phyloP scores from a whole-genome alignment of 1,140 invertebrate species.

The Heterodera carotae region DNA sequence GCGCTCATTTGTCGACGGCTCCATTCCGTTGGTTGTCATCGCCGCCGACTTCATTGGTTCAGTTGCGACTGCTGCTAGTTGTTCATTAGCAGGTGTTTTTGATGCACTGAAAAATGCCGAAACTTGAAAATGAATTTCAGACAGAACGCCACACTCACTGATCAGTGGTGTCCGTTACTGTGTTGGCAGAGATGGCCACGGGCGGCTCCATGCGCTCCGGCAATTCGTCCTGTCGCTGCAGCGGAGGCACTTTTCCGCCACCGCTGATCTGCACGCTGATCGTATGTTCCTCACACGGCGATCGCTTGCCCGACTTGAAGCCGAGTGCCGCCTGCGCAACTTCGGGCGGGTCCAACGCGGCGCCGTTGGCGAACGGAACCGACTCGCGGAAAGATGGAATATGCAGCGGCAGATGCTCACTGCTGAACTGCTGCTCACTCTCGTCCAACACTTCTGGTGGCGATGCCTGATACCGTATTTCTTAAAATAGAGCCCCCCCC shows the following conservation, averaged over 20 bases:
- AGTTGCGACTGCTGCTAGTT: conserved; percentile 38
- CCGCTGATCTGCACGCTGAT: conserved; percentile 53
- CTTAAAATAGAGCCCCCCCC: conserved; percentile 23
- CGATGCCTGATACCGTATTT: conserved; percentile 26
- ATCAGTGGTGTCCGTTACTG: conserved; percentile 17
- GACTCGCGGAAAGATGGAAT: conserved; percentile 46
- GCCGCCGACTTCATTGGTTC: conserved; percentile 26
- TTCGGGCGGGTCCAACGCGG: conserved; percentile 29
- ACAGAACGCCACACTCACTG: too few relatives aligned
- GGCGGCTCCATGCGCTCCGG: not conserved
- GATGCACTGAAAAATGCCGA: not conserved
- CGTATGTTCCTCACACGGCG: conserved; percentile 54
- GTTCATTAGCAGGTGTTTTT: not conserved
- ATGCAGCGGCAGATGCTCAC: conserved; percentile 49
- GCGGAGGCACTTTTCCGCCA: conserved; percentile 17
- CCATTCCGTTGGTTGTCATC: not conserved
- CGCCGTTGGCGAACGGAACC: conserved; percentile 16
- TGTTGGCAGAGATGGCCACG: not conserved
- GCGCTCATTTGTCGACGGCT: not conserved
- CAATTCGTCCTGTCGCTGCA: conserved; percentile 23
- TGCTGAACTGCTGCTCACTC: conserved; percentile 33
- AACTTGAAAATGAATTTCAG: too few relatives aligned
- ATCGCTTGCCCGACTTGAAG: conserved; percentile 53
- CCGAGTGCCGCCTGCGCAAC: conserved; percentile 42
- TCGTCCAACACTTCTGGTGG: conserved; percentile 54